Conservation (phyloP, 2,888 invertebrate species). For the Mythimna loreyi region DNA sequence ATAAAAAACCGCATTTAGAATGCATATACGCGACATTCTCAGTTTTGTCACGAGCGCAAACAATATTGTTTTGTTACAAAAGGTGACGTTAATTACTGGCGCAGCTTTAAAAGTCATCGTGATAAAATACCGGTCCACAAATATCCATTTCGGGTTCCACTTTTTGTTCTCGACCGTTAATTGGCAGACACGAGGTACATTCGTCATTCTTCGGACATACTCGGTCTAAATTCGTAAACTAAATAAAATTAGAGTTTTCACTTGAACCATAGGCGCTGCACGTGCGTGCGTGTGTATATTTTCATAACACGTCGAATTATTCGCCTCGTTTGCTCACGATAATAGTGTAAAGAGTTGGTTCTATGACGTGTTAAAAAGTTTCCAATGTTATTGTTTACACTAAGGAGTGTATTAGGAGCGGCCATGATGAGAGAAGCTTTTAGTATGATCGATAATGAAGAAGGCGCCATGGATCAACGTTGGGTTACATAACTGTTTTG, state of each 20-base stretch:
- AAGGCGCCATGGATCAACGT: conserved; percentile 60
- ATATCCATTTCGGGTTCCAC: conserved; percentile 59
- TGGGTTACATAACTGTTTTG: conserved; percentile 50
- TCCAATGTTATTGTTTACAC: conserved; percentile 88
- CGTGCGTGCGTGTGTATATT: conserved; percentile 87
- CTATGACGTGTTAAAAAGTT: conserved; percentile 88
- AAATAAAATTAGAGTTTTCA: conserved; percentile 64
- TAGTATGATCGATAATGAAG: conserved; percentile 73
- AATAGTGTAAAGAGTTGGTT: conserved; percentile 72
- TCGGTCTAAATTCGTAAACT: conserved; percentile 62
- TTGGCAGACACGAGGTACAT: conserved; percentile 60
- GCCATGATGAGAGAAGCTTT: conserved; percentile 85
- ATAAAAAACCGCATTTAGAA: conserved; percentile 23
- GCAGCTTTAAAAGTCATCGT: conserved; percentile 60
- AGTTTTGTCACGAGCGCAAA: conserved; percentile 21
- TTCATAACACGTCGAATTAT: conserved; percentile 88
- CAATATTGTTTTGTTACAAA: conserved; percentile 48
- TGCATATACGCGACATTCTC: neutral
- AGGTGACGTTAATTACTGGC: conserved; percentile 59
- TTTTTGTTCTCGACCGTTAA: conserved; percentile 61
- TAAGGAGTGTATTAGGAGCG: conserved; percentile 79
- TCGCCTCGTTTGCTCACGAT: conserved; percentile 81
- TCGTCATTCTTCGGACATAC: conserved; percentile 61
- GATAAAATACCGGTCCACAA: conserved; percentile 64
- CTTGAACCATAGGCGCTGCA: conserved; percentile 77